Conservation (phyloP, 2,888 invertebrate species). For the Tinea trinotella region DNA sequence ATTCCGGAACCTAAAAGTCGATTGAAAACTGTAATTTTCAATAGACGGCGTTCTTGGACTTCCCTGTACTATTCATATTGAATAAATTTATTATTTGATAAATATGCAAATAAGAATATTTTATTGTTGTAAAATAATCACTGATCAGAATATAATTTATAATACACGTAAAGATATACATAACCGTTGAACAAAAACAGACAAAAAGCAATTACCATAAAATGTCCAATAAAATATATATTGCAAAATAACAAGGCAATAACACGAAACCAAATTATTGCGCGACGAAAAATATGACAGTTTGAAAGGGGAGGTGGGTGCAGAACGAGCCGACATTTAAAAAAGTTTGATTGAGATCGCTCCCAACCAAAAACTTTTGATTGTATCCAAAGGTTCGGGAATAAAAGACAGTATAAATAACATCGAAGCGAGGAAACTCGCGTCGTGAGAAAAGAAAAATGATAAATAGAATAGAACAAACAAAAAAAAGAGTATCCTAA, state of each 20-base stretch:
- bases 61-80: too few species aligned
- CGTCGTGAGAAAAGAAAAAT: conserved; percentile 22
- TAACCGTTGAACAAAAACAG: conserved; percentile 6
- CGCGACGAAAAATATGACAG: conserved; percentile 36
- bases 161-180: not conserved
- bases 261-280: conserved; percentile 49
- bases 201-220: conserved; percentile 21
- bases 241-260: conserved; percentile 50
- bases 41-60: too few species aligned
- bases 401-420: conserved; percentile 48
- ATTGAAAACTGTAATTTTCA: too few species aligned
- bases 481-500: conserved; percentile 22
- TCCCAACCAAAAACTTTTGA: conserved; percentile 48
- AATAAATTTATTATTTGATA: too few species aligned
- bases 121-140: too few species aligned
- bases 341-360: conserved; percentile 65
- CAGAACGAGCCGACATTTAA: conserved; percentile 37
- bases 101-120: too few species aligned
- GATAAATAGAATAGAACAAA: conserved; percentile 21
- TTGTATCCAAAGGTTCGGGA: conserved; percentile 56
- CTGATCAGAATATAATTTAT: too few species aligned
- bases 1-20: too few species aligned
- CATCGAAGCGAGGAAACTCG: conserved; percentile 30
- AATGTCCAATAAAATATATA: conserved; percentile 40
- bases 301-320: conserved; percentile 30